Evolutionary conservation across 2,113 vertebrate species (phyloP).

Genomic region (Chaetops frenatus): DNA sequence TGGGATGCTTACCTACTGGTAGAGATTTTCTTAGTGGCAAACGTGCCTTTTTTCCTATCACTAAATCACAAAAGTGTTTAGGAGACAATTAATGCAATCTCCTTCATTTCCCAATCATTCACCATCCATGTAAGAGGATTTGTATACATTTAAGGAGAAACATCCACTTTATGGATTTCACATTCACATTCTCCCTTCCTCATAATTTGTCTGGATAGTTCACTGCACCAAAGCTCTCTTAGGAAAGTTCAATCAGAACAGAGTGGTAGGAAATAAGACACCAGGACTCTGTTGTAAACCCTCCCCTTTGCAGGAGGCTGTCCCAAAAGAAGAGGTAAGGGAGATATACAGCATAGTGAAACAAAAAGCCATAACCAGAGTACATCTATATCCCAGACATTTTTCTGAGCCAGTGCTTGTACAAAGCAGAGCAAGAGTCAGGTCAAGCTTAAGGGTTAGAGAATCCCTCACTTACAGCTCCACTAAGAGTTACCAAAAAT

Average conservation of each 20-base stretch:
- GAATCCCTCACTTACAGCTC: background rate
- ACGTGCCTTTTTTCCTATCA: background rate
- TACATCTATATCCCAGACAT: background rate
- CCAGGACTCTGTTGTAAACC: background rate
- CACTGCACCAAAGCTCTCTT: background rate
- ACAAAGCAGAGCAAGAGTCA: background rate
- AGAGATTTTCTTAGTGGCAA: background rate
- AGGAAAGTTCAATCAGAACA: background rate
- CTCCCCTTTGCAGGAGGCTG: background rate
- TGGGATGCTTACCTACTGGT: background rate
- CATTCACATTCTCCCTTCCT: background rate
- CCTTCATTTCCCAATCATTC: background rate
- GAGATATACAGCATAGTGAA: background rate
- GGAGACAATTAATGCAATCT: background rate
- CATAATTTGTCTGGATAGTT: background rate
- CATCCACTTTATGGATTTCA: background rate
- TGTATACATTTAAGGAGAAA: background rate
- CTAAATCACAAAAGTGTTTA: background rate
- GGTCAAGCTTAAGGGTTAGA: background rate
- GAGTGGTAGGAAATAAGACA: background rate
- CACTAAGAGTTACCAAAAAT: background rate
- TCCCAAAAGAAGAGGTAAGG: background rate
- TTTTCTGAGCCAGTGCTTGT: background rate
- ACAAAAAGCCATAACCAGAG: background rate
- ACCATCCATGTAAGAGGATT: background rate